Conservation (phyloP, 2,888 invertebrate species). For the Ischnus inquisitorius region DNA sequence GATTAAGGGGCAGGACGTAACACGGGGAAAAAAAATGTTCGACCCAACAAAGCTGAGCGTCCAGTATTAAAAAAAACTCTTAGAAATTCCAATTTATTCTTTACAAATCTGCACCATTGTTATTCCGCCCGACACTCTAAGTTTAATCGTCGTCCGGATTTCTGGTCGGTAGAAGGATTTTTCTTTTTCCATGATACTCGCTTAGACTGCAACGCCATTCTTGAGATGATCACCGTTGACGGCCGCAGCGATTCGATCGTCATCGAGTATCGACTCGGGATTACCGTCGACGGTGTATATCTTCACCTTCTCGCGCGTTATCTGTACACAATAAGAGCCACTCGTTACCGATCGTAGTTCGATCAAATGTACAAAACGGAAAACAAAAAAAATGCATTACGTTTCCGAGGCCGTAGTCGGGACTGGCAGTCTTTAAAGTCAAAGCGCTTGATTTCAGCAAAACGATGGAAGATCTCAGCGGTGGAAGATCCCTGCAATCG, state of each 20-base stretch:
- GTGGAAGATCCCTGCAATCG: constrained; percentile 85
- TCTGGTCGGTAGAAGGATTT: constrained; percentile 67
- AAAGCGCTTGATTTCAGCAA: constrained; percentile 89
- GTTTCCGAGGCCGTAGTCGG: constrained; percentile 88
- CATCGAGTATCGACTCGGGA: constrained; percentile 90
- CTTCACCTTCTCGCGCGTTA: constrained; percentile 87
- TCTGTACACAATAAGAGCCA: constrained; percentile 75
- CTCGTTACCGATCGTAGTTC: background rate
- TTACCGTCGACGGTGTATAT: constrained; percentile 91
- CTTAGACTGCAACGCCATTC: constrained; percentile 76
- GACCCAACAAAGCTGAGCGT: background rate
- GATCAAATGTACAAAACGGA: too few relatives aligned
- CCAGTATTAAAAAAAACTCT: background rate
- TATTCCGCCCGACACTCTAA: constrained; percentile 37
- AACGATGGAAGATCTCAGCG: constrained; percentile 87
- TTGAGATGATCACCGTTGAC: constrained; percentile 80
- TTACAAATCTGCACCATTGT: background rate
- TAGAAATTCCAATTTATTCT: background rate
- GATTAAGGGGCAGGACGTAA: too few relatives aligned
- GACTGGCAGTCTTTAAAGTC: constrained; percentile 86
- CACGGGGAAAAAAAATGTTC: background rate
- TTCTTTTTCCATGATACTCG: constrained; percentile 74
- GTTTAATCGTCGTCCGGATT: constrained; percentile 41
- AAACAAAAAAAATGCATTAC: constrained; percentile 71
- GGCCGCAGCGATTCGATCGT: constrained; percentile 87